Evolutionary conservation across 1,140 invertebrate genomes (phyloP), one percentile per base, ranked within the genome.

Genomic region (Melipona quadrifasciata): DNA sequence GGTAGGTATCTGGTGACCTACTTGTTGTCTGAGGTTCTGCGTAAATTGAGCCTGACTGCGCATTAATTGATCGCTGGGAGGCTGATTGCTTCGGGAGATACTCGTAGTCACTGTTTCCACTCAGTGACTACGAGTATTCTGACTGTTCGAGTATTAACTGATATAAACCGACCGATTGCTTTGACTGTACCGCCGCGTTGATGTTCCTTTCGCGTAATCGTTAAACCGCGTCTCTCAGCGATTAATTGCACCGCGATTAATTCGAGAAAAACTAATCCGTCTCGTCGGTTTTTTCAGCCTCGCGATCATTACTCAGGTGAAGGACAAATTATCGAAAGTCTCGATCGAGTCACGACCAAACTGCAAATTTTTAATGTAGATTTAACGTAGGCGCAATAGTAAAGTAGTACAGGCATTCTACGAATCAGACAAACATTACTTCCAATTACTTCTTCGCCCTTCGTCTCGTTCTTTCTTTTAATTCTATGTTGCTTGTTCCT

Each of bases 61-160:
- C 77, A 79, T 68, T 79, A 79, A 79, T 79, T 79, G 77, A 79
- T 79, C 77, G 77, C 64, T 68, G 27, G 65, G 39, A 68, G 77
- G 64, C 65, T 79, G 77, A 79, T 68, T 68, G 77, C 77, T 79
- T 55, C 64, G 24, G n/a, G 21, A 55, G 64, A 79, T 79, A 17
- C 58, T 6, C 5, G 1, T 24, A 24, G 21, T 64, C 21, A 39
- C 64, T 68, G 51, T 55, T 79, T 53, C 64, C 51, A 68, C 12
- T 47, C 6, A 5, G n/a, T 47, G 34, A 61, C 24, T 64, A 61
- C 14, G 21, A 19, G 39, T 47, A 47, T 47, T 12, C 34, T 12
- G 34, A 55, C 64, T 53, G 76, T 31, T 53, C 47, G 51, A n/a
- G 19, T 24, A 51, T 55, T 55, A 68, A 68, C 51, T n/a, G 77